phyloP scores from a whole-genome alignment of 2,797 vertebrate genomes.

The Neoniphon sammara region DNA sequence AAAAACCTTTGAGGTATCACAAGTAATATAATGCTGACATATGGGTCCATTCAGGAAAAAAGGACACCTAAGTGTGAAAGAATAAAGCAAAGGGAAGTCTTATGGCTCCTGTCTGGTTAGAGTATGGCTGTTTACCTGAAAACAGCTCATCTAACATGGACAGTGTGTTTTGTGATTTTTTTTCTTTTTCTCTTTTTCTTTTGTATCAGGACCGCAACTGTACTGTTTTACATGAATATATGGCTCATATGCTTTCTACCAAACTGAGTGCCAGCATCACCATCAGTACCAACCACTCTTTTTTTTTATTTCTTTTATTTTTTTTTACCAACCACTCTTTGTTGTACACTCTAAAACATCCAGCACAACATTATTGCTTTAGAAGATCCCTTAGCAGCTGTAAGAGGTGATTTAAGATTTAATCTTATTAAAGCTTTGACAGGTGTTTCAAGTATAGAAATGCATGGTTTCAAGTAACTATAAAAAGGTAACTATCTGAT shows the following conservation, averaged over 20 bases:
- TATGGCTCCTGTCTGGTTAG: slow-evolving; percentile 14
- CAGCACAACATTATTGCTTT: background rate
- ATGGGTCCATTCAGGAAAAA: slow-evolving; percentile 40
- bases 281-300: background rate
- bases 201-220: slow-evolving; percentile 49
- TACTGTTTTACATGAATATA: slow-evolving; percentile 42
- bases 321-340: background rate
- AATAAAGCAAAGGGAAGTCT: slow-evolving; percentile 27
- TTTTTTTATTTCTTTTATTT: too few species aligned
- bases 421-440: slow-evolving; percentile 9
- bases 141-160: slow-evolving; percentile 34
- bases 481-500: slow-evolving; percentile 10
- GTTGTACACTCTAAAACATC: slow-evolving; percentile 5
- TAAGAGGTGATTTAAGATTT: slow-evolving; percentile 10
- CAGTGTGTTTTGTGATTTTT: slow-evolving; percentile 23
- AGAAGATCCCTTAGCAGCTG: background rate
- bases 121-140: background rate
- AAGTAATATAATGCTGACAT: slow-evolving; percentile 54
- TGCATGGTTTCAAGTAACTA: slow-evolving; percentile 43
- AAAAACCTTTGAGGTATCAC: slow-evolving; percentile 54
- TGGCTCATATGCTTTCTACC: slow-evolving; percentile 27
- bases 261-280: slow-evolving; percentile 28
- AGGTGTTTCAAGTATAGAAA: slow-evolving; percentile 26
- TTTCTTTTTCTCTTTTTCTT: slow-evolving; percentile 13
- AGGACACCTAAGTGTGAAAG: background rate